Percentiles rank a stretch among this genome's conserved stretches.
phyloP scores from a whole-genome alignment of 1,140 invertebrate genomes.

The Lineus longissimus region DNA sequence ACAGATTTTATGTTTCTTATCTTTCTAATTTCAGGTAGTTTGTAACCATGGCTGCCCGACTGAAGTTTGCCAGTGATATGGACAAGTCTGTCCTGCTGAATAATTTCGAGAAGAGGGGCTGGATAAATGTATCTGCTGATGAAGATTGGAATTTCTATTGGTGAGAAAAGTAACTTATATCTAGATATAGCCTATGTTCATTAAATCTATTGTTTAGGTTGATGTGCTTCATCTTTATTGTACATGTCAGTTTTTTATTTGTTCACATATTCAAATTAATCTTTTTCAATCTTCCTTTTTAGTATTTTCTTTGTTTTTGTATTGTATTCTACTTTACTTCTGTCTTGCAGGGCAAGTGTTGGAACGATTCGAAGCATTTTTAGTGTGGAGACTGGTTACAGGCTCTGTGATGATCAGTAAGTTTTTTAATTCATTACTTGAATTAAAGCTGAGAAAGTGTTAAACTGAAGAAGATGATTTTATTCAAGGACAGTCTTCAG shows the following conservation, averaged over 20 bases:
- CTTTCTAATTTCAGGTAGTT: too few relatives aligned
- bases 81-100: conserved; percentile 92
- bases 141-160: conserved; percentile 98
- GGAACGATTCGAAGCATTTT: conserved; percentile 85
- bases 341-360: conserved; percentile 69
- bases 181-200: conserved; percentile 6
- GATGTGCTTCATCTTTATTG: too few relatives aligned
- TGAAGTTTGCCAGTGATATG: conserved; percentile 80
- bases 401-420: conserved; percentile 88
- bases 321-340: conserved; percentile 17
- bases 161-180: conserved; percentile 53
- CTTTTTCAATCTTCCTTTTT: too few relatives aligned
- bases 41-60: conserved; percentile 12
- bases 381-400: conserved; percentile 85
- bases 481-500: too few relatives aligned
- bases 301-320: not conserved
- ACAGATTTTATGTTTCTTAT: too few relatives aligned
- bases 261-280: too few relatives aligned
- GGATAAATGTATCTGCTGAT: conserved; percentile 83
- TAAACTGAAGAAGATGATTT: too few relatives aligned
- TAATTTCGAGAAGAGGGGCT: conserved; percentile 90
- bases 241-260: too few relatives aligned
- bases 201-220: not conserved
- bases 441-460: conserved; percentile 16
- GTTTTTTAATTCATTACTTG: conserved; percentile 29